Percentiles rank a stretch among this genome's conserved stretches.
Evolutionary conservation across 2,888 invertebrate genomes (phyloP).

Genomic region (Eulithis testata): DNA sequence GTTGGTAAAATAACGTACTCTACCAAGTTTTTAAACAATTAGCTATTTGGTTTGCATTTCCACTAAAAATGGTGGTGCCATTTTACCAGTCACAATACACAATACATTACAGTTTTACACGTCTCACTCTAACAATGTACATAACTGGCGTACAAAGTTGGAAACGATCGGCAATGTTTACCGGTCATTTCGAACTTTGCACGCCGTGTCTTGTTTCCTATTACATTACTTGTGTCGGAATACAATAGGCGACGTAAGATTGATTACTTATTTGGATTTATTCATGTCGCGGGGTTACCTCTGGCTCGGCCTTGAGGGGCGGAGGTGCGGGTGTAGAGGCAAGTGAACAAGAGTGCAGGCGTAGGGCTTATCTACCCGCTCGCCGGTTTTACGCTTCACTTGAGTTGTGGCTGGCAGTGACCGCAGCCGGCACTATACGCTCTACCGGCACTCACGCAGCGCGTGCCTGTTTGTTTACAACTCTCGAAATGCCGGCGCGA

Average conservation of each 20-base stretch:
- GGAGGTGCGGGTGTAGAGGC: conserved; percentile 45
- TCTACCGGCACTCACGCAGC: conserved; percentile 47
- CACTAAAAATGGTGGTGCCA: not conserved
- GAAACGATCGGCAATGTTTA: conserved; percentile 9
- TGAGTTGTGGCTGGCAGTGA: conserved; percentile 61
- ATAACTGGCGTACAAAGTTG: conserved; percentile 18
- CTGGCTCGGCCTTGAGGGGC: conserved; percentile 68
- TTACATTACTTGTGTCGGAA: conserved; percentile 62
- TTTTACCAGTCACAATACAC: no score
- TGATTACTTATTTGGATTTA: conserved; percentile 63
- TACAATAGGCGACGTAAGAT: conserved; percentile 63
- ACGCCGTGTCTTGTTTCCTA: conserved; percentile 42
- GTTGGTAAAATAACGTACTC: no score
- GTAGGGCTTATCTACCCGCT: conserved; percentile 73
- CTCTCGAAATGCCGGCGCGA: conserved; percentile 58
- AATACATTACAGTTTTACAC: no score
- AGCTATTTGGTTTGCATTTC: no score
- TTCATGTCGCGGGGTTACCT: conserved; percentile 74
- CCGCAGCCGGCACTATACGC: conserved; percentile 52
- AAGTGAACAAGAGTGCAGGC: conserved; percentile 23
- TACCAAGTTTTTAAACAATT: no score
- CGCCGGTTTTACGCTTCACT: conserved; percentile 60
- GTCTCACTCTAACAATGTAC: conserved; percentile 7
- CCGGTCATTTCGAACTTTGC: conserved; percentile 10
- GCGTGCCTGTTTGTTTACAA: conserved; percentile 67